These are phyloP conservation scores for Peromyscus leucopus DNA, from an alignment of 2,113 vertebrate genomes.

Conservation along the genomic window DNA sequence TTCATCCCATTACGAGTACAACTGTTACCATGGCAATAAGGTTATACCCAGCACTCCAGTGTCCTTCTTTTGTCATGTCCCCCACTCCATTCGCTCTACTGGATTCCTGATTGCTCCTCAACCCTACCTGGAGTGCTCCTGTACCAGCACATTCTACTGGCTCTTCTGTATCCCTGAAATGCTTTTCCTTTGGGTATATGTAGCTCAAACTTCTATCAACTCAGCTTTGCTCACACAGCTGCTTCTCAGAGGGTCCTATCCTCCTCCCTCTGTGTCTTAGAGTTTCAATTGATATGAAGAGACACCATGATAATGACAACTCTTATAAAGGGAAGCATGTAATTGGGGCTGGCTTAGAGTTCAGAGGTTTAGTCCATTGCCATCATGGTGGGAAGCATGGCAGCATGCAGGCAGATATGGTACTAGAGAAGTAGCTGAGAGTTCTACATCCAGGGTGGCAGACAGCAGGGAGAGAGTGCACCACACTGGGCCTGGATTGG, in stretches of 20 bases:
- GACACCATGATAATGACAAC: neutral
- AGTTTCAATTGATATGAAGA: neutral
- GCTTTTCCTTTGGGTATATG: neutral
- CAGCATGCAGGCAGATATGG: neutral
- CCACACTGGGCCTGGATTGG: neutral
- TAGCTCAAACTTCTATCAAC: neutral
- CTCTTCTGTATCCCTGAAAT: neutral
- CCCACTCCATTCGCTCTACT: accelerated
- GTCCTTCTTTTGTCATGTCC: accelerated
- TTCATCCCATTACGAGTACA: neutral
- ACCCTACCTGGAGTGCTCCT: neutral
- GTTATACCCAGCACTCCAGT: neutral
- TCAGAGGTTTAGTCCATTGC: neutral
- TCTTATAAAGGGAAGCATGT: neutral
- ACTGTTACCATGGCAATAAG: neutral
- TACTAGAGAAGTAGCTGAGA: neutral
- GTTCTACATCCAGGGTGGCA: neutral
- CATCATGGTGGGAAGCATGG: neutral
- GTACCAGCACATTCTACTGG: neutral
- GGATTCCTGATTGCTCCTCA: neutral
- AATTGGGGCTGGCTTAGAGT: neutral
- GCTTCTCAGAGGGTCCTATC: neutral
- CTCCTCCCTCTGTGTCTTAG: neutral
- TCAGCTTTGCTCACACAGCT: neutral
- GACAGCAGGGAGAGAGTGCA: neutral